Evolutionary conservation across 53 echinoderm and acorn worm species (phyloP), one percentile per base, ranked within the genome.

Genomic region (Echinometra lucunter): DNA sequence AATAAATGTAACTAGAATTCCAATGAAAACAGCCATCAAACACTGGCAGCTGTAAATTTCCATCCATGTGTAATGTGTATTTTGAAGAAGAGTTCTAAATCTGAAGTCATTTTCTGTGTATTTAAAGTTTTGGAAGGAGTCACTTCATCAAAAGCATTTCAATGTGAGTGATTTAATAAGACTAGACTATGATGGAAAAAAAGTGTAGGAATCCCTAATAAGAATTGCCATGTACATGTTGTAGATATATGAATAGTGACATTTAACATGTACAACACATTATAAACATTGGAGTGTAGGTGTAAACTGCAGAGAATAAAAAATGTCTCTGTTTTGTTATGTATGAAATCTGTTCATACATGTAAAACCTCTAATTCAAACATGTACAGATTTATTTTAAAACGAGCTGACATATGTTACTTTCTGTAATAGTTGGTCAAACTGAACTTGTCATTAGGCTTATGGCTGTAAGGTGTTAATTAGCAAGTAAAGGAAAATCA

Each of bases 391-490:
- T 21, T 53, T 60, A 23, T 60, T 21, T 60, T 9, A 30, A 30
- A 30, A 13, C 8, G 7, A 28, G 32, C 32, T 32, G 32, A 11
- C 5, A 66, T 30, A 67, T 30, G 67, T 30, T 28, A 0, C n/a
- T 12, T 21, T 7, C 42, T 82, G 5, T 9, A 82, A 23, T 67
- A 67, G 9, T 28, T 28, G 67, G 67, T 28, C 67, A 67, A 63
- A 67, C 30, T 32, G 32, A 67, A 67, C 67, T 30, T 67, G 32
- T 67, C 67, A 28, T 67, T 11, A 67, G 30, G 44, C 82, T 38
- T 82, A 13, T 82, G 37, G 42, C 82, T 32, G 45, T 82, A 37
- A 82, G 82, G 82, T 82, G 82, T 12, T 82, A 82, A 82, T 82
- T 45, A 82, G 82, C 82, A 42, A 25, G 44, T 6, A 82, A 44